Conservation (phyloP, 2,888 invertebrate species). For the Leptothorax acervorum region DNA sequence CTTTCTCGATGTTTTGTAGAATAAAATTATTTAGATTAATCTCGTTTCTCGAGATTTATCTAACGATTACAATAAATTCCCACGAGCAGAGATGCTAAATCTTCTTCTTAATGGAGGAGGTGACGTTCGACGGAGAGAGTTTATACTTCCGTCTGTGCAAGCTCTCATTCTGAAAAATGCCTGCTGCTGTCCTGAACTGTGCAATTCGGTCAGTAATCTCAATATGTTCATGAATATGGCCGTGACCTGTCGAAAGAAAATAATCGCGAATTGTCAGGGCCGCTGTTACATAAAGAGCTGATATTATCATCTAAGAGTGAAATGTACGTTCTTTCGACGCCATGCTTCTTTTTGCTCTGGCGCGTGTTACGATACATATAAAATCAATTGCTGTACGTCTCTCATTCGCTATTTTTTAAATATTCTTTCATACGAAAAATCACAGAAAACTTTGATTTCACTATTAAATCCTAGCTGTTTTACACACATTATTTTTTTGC, state of each 20-base stretch:
- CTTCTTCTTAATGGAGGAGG: constrained; percentile 81
- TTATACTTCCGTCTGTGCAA: constrained; percentile 89
- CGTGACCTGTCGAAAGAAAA: constrained; percentile 88
- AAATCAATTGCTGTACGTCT: background rate
- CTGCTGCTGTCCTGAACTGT: constrained; percentile 84
- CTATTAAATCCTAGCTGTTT: background rate
- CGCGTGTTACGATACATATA: constrained; percentile 39
- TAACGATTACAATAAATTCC: constrained; percentile 78
- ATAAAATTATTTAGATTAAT: background rate
- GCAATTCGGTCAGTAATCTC: constrained; percentile 81
- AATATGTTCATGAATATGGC: constrained; percentile 91
- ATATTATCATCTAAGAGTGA: constrained; percentile 59
- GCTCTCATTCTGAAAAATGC: constrained; percentile 91
- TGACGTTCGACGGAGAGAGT: constrained; percentile 73
- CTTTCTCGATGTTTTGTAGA: background rate
- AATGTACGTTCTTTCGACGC: constrained; percentile 39
- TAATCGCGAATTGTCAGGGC: constrained; percentile 61
- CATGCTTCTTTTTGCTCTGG: constrained; percentile 34
- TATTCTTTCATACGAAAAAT: background rate
- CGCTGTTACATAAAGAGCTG: constrained; percentile 62
- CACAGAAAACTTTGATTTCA: background rate
- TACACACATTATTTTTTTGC: background rate
- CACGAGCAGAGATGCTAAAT: constrained; percentile 93
- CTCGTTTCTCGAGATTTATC: background rate
- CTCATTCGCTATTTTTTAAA: background rate